Conservation (phyloP, 2,113 vertebrate species). For the Peromyscus maniculatus region DNA sequence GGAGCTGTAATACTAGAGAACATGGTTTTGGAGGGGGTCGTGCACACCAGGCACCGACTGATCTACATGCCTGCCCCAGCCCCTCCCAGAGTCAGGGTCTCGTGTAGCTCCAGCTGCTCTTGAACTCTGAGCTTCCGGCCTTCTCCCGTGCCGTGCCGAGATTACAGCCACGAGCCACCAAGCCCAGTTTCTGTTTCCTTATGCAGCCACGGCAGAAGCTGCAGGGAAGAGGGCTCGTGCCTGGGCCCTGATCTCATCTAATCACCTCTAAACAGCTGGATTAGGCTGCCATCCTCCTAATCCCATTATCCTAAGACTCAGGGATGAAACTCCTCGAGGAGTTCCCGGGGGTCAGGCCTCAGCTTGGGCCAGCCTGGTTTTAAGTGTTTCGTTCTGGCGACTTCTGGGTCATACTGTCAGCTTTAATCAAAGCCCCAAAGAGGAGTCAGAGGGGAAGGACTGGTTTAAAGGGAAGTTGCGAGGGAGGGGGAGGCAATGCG, state of each 20-base stretch:
- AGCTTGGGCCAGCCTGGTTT: neutral
- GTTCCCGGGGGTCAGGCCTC: neutral
- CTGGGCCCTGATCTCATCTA: neutral
- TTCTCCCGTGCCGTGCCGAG: neutral
- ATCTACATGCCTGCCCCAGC: neutral
- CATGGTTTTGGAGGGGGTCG: neutral
- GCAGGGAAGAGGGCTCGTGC: neutral
- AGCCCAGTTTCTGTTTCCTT: neutral
- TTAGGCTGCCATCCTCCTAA: neutral
- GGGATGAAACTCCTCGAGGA: neutral
- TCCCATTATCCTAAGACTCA: neutral
- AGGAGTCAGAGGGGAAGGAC: neutral
- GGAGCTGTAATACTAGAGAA: no score
- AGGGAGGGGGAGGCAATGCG: neutral
- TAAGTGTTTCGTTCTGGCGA: neutral
- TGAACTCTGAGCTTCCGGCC: neutral
- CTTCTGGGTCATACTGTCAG: no score
- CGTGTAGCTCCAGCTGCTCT: neutral
- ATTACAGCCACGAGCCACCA: neutral
- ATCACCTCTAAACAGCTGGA: neutral
- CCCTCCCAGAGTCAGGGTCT: neutral
- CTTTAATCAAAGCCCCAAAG: neutral
- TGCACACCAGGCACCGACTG: neutral
- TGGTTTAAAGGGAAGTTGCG: neutral
- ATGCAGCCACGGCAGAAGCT: no score